Evolutionary conservation across 2,888 invertebrate species (phyloP), one percentile per base, ranked within the genome.

Genomic region (Luffia ferchaultella): DNA sequence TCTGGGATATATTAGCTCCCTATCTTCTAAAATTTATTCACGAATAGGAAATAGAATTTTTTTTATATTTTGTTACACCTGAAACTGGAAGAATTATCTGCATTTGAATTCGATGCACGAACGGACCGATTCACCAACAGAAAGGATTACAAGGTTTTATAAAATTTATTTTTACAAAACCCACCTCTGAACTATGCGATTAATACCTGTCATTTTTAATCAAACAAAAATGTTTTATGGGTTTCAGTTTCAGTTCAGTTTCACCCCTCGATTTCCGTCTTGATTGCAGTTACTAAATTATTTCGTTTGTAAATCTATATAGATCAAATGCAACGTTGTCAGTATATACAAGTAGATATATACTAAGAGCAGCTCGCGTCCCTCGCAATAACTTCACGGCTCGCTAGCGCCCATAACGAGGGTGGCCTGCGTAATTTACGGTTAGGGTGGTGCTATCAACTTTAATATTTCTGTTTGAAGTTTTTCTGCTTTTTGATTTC

Each of bases 391-490:
- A 43, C 49, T 67, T 71, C 62, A 76, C 70, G 78, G 76, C 65
- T 73, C 76, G 75, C 63, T 63, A 67, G 65, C 67, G 67, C 60
- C 70, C 57, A 73, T 79, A 80, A 80, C 76, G 80, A 80, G 80
- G 78, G 78, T 63, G 72, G 75, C 66, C 65, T 74, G 67, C 68
- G 75, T 72, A 76, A 76, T 74, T 75, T 71, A 76, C 73, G 67
- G 61, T 60, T 55, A 62, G 65, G 66, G 70, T 16, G 41, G 16
- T n/a, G 42, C 18, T 48, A 48, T 46, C 42, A 42, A 48, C 48
- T 42, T 40, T 41, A 30, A 42, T 48, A 40, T 47, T 48, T 70
- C 70, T 76, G 76, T 80, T 82, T 80, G 82, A 82, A 79, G 73
- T 76, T 71, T 68, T 76, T 68, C 75, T 77, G 76, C 75, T 60